These are phyloP conservation scores for Artemia sinica DNA, from an alignment of 2,888 invertebrate genomes.

Conservation along the genomic window DNA sequence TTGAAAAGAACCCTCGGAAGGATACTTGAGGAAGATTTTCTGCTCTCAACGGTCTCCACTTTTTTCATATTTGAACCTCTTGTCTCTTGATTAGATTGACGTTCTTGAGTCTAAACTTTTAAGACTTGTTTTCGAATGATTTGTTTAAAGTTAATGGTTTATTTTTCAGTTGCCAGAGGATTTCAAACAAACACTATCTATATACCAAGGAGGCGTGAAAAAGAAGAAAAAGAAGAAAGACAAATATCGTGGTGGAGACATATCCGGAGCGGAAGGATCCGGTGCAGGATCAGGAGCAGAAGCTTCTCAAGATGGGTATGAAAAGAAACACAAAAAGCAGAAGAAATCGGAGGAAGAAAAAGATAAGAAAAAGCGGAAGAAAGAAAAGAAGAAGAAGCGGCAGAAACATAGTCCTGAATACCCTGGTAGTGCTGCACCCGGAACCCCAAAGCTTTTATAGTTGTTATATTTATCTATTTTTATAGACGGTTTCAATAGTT, in stretches of 20 bases:
- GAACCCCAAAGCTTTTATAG: background rate
- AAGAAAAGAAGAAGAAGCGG: slow-evolving; percentile 86
- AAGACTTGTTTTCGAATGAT: too few relatives aligned
- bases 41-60: too few relatives aligned
- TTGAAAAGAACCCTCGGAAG: too few relatives aligned
- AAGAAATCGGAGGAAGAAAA: slow-evolving; percentile 84
- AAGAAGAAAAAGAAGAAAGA: slow-evolving; percentile 6
- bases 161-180: slow-evolving; percentile 15
- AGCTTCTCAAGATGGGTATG: slow-evolving; percentile 53
- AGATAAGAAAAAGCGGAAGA: slow-evolving; percentile 79
- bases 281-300: slow-evolving; percentile 21
- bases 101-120: too few relatives aligned
- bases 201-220: slow-evolving; percentile 5
- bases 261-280: background rate
- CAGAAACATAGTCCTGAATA: slow-evolving; percentile 82
- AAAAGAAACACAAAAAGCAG: slow-evolving; percentile 88
- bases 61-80: too few relatives aligned
- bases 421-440: slow-evolving; percentile 37
- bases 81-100: too few relatives aligned
- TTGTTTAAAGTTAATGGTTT: background rate
- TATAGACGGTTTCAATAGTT: too few relatives aligned
- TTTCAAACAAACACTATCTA: slow-evolving; percentile 18
- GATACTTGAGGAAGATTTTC: too few relatives aligned
- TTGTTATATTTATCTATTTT: too few relatives aligned
- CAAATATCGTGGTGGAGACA: slow-evolving; percentile 1